These are phyloP conservation scores for Pavo muticus DNA, from an alignment of 2,113 vertebrate species.

Conservation along the genomic window DNA sequence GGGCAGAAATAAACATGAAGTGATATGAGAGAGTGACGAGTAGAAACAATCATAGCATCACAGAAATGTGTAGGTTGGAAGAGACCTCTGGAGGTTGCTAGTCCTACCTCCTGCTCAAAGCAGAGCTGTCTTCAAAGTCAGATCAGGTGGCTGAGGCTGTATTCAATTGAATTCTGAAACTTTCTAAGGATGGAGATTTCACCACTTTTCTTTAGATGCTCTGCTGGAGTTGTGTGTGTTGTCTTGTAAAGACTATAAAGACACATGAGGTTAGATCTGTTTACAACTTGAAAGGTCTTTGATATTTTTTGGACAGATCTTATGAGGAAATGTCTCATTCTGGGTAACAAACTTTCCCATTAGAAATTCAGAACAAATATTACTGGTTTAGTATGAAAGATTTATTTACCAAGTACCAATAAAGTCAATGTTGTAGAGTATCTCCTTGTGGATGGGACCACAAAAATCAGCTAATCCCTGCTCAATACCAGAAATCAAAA, in stretches of 20 bases:
- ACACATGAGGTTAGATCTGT: not conserved
- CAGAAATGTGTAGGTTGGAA: not conserved
- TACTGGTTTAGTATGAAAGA: not conserved
- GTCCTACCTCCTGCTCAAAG: not conserved
- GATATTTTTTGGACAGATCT: not conserved
- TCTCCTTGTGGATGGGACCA: not conserved
- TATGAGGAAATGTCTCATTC: not conserved
- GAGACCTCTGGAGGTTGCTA: not conserved
- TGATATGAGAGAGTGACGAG: not conserved
- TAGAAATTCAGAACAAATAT: not conserved
- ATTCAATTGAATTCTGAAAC: not conserved
- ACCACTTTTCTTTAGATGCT: not conserved
- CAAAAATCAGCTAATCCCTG: not conserved
- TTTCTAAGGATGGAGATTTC: not conserved
- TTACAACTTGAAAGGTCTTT: conserved; percentile 17
- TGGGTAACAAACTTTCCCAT: not conserved
- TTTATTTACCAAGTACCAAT: not conserved
- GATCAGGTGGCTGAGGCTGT: not conserved
- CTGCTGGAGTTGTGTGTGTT: not conserved
- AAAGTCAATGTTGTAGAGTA: not conserved
- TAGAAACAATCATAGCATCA: not conserved
- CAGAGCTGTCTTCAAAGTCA: conserved; percentile 14
- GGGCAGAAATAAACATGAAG: not conserved
- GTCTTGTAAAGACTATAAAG: not conserved
- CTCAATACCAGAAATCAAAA: not conserved